Conservation (phyloP, 2,113 vertebrate species). For the Lethenteron camtschaticum region DNA sequence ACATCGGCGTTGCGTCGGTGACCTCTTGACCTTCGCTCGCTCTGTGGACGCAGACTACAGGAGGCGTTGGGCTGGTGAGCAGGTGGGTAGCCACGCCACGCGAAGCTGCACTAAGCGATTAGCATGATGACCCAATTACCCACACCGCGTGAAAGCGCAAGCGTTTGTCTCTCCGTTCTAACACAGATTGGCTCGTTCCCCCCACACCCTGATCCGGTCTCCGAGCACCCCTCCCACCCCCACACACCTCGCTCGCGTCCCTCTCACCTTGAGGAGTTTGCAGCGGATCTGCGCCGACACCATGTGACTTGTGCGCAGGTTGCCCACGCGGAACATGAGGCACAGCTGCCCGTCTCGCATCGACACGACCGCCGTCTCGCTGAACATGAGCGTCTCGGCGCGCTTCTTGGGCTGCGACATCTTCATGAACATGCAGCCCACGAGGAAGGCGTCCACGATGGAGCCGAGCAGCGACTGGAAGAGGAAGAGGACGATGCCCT, state of each 20-base stretch:
- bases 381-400: constrained; percentile 95
- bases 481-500: constrained; percentile 92
- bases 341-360: constrained; percentile 92
- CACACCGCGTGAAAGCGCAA: no score
- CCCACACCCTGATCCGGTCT: no score
- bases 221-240: no score
- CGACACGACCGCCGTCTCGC: constrained; percentile 78
- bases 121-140: no score
- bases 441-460: constrained; percentile 89
- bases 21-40: no score
- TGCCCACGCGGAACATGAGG: constrained; percentile 94
- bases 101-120: no score
- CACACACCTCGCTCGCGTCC: background rate
- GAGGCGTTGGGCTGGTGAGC: no score
- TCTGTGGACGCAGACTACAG: no score
- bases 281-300: constrained; percentile 96
- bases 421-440: constrained; percentile 99
- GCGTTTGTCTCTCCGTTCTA: no score
- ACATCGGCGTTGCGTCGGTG: no score
- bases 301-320: constrained; percentile 98
- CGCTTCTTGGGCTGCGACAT: constrained; percentile 98
- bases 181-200: no score
- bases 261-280: constrained; percentile 87
- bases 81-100: no score
- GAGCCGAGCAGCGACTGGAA: constrained; percentile 96